A percentile compares a stretch with the other conserved stretches of the same genome.
phyloP scores from a whole-genome alignment of 2,888 invertebrate genomes.

The Drosophila multiciliata region DNA sequence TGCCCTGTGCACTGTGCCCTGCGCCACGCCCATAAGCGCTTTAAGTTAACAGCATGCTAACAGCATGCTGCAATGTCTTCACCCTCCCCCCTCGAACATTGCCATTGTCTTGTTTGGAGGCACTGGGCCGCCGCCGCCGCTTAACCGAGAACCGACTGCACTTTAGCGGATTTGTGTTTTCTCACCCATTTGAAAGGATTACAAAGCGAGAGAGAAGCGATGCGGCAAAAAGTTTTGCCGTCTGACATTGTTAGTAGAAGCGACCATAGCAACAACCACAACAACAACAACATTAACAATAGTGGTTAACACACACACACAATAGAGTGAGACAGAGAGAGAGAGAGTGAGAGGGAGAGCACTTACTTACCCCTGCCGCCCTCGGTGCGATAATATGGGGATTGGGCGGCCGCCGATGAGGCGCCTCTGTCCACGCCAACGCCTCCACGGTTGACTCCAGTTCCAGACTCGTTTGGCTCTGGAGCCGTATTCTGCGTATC shows the following conservation, averaged over 20 bases:
- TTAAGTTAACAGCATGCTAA: slow-evolving; percentile 3
- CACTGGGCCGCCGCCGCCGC: slow-evolving; percentile 38
- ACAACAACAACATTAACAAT: slow-evolving; percentile 8
- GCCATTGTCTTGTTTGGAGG: slow-evolving; percentile 22
- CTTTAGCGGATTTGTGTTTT: slow-evolving; percentile 79
- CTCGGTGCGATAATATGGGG: slow-evolving; percentile 85
- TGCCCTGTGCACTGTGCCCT: not conserved
- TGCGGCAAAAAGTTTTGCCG: slow-evolving; percentile 48
- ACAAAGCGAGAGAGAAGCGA: slow-evolving; percentile 61
- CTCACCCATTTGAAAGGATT: slow-evolving; percentile 78
- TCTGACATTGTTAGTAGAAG: slow-evolving; percentile 44
- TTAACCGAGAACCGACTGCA: slow-evolving; percentile 70
- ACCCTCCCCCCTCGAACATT: not conserved
- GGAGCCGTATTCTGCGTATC: slow-evolving; percentile 85
- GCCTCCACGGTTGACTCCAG: slow-evolving; percentile 10
- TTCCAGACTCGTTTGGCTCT: slow-evolving; percentile 77
- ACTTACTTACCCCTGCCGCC: slow-evolving; percentile 93
- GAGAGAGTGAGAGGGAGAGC: slow-evolving; percentile 83
- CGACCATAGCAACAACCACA: slow-evolving; percentile 31
- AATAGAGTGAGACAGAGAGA: not conserved
- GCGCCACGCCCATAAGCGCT: slow-evolving; percentile 12
- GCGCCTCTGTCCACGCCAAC: slow-evolving; percentile 37
- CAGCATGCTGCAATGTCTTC: not conserved
- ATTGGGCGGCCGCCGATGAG: slow-evolving; percentile 75
- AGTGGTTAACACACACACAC: slow-evolving; percentile 29